phyloP scores from a whole-genome alignment of 1,140 invertebrate species.

The Pseudomyrmex cubaensis region DNA sequence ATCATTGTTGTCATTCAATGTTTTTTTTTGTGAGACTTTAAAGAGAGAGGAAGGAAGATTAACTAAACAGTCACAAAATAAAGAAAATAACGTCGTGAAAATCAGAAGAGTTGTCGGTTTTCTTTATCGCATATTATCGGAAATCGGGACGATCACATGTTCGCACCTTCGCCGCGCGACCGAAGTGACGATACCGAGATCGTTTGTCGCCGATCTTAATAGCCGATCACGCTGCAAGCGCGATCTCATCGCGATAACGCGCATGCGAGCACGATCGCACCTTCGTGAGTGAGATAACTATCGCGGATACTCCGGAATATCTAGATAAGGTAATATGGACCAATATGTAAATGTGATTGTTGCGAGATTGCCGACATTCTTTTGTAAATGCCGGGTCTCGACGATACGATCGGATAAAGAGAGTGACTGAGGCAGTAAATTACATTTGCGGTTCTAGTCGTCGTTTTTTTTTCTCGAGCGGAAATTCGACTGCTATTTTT shows the following conservation, averaged over 20 bases:
- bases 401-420: conserved; percentile 19
- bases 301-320: conserved; percentile 20
- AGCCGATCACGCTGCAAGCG: conserved; percentile 20
- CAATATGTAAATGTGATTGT: conserved; percentile 41
- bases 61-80: no score
- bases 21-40: not conserved
- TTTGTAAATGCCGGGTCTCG: conserved; percentile 13
- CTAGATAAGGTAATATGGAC: conserved; percentile 13
- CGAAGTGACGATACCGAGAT: conserved; percentile 13
- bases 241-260: conserved; percentile 35
- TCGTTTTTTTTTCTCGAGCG: not conserved
- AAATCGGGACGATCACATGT: conserved; percentile 11
- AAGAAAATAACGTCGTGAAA: not conserved
- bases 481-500: conserved; percentile 10
- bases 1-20: no score
- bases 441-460: conserved; percentile 20
- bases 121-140: conserved; percentile 32
- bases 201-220: conserved; percentile 47
- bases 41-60: no score
- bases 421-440: not conserved
- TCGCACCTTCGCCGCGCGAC: conserved; percentile 15
- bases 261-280: not conserved
- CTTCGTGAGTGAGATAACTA: conserved; percentile 17
- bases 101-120: not conserved
- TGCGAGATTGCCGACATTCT: conserved; percentile 21